Conservation (phyloP, 2,888 invertebrate genomes). For the Pollenia griseotomentosa region DNA sequence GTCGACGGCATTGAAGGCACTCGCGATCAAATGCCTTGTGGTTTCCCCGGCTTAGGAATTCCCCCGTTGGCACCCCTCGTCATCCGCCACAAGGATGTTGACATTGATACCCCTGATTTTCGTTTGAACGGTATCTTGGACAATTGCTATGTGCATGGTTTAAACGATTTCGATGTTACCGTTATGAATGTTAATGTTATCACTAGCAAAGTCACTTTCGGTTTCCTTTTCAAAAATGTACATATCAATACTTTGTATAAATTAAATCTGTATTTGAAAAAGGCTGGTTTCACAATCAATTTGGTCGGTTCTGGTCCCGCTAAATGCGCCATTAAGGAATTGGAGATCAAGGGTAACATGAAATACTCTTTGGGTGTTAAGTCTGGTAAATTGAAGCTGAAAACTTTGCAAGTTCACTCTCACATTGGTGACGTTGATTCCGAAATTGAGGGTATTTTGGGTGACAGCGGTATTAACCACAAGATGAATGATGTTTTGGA, state of each 20-base stretch:
- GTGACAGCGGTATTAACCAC: constrained; percentile 78
- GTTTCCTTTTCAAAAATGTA: constrained; percentile 78
- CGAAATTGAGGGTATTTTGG: constrained; percentile 80
- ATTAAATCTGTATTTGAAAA: constrained; percentile 77
- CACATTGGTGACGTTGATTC: constrained; percentile 80
- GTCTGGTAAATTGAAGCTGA: constrained; percentile 78
- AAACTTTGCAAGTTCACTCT: constrained; percentile 78
- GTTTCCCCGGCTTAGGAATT: constrained; percentile 78
- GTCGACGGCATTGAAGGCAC: constrained; percentile 75
- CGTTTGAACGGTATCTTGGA: constrained; percentile 77
- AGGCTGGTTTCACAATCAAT: constrained; percentile 80
- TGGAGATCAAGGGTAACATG: constrained; percentile 77
- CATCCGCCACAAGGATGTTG: constrained; percentile 76
- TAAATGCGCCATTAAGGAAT: constrained; percentile 78
- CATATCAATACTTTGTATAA: constrained; percentile 79
- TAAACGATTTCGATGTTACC: constrained; percentile 79
- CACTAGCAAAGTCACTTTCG: constrained; percentile 78
- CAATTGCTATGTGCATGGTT: constrained; percentile 78
- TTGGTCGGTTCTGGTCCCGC: constrained; percentile 79
- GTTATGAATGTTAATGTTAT: constrained; percentile 79
- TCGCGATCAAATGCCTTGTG: constrained; percentile 81
- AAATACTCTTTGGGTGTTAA: constrained; percentile 79
- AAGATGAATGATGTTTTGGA: constrained; percentile 79
- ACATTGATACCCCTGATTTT: constrained; percentile 75
- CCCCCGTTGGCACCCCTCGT: constrained; percentile 81